Evolutionary conservation across 2,888 invertebrate species (phyloP), one percentile per base, ranked within the genome.

Genomic region (Polydrusus cervinus): DNA sequence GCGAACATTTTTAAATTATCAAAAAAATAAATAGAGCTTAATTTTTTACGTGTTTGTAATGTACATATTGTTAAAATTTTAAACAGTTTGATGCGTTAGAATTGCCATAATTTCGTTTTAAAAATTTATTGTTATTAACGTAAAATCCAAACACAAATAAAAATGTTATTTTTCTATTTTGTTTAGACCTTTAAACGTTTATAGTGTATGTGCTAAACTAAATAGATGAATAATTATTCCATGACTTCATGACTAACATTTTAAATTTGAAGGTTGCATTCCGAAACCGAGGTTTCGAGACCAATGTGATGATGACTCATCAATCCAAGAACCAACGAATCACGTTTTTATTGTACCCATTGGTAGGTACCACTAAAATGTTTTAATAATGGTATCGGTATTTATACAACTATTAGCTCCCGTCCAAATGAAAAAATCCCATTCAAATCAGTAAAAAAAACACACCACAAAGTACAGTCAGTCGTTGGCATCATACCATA

Each of bases 231-330:
- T n/a, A n/a, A n/a, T 51, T 10, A 70, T 62, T 70, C 62, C 51
- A 62, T 70, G 69, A 69, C 49, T 70, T 25, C 53, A 71, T 71
- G 40, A 51, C 45, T 57, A 57, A 57, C 57, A 40, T 60, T 34
- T 66, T 16, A 71, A 47, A 43, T 51, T 62, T 34, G 70, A 71
- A 71, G 70, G 70, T 61, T 62, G 34, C 49, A 49, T 38, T 20
- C 43, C 69, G 60, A 61, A 18, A n/a, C 43, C 69, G 60, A 57
- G 51, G 66, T 66, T 40, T 53, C 40, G 40, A 16, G 25, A 57
- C 13, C 45, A 43, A 10, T 14, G 47, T 53, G 38, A 40, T 53
- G 49, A 53, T 67, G 67, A 67, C 53, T 67, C 67, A 67, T 34
- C 16, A 66, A n/a, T n/a, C 16, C 47, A 16, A 47, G 47, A 14